A percentile compares a stretch with the other conserved stretches of the same genome.
Evolutionary conservation across 2,888 invertebrate species (phyloP).

Genomic region (Acronicta leporina): DNA sequence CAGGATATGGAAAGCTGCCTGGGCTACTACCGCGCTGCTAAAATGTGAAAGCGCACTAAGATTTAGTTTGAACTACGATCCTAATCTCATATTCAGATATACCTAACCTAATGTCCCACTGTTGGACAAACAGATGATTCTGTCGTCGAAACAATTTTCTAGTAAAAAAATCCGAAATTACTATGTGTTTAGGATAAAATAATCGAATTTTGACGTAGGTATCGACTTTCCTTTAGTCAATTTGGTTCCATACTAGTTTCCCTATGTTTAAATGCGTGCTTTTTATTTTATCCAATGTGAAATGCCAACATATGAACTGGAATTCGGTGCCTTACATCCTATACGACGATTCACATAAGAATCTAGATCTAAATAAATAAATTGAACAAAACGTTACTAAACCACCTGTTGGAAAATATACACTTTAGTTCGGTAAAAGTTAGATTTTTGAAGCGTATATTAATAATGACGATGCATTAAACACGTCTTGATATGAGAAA

Average conservation of each 20-base stretch:
- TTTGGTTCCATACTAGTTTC: too few species aligned
- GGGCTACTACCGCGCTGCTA: too few species aligned
- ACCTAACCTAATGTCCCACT: constrained; percentile 15
- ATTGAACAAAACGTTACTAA: constrained; percentile 25
- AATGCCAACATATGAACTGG: constrained; percentile 31
- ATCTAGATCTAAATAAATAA: constrained; percentile 48
- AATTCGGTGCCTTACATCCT: constrained; percentile 31
- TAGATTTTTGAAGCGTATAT: constrained; percentile 7
- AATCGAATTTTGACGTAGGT: too few species aligned
- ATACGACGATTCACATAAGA: constrained; percentile 37
- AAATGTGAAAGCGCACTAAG: too few species aligned
- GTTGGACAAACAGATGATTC: constrained; percentile 1
- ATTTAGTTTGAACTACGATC: not conserved
- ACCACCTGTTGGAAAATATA: constrained; percentile 8
- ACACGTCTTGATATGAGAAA: too few species aligned
- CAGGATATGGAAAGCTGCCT: too few species aligned
- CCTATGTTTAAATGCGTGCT: not conserved
- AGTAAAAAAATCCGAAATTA: too few species aligned
- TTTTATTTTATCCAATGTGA: constrained; percentile 10
- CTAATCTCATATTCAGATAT: constrained; percentile 1
- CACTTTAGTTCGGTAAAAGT: not conserved
- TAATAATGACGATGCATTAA: too few species aligned
- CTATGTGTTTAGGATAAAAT: too few species aligned
- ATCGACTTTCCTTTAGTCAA: too few species aligned
- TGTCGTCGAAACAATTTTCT: too few species aligned